A percentile compares a stretch with the other conserved stretches of the same genome.
Evolutionary conservation across 2,797 vertebrate genomes (phyloP).

Genomic region (Okamejei kenojei): DNA sequence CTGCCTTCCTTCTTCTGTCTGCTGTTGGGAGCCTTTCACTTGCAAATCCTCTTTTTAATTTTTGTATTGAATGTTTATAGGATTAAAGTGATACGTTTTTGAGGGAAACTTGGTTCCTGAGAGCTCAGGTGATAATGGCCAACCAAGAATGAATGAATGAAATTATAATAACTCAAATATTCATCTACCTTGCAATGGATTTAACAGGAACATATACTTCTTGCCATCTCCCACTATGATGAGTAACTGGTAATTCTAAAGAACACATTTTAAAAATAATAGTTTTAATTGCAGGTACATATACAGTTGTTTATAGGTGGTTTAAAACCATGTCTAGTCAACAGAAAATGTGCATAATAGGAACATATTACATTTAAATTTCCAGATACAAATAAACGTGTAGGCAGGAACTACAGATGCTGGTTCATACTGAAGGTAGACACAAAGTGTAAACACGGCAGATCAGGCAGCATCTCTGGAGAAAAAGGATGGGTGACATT

Average conservation of each 20-base stretch:
- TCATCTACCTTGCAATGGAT: background rate
- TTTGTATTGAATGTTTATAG: background rate
- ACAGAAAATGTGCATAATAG: conserved; percentile 27
- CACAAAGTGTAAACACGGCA: no score
- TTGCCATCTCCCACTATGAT: background rate
- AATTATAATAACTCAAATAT: background rate
- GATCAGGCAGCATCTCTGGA: no score
- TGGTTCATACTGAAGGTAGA: no score
- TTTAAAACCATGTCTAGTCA: background rate
- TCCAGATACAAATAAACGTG: background rate
- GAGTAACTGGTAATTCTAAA: background rate
- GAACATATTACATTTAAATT: background rate
- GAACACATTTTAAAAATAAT: background rate
- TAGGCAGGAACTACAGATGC: no score
- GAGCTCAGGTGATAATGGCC: background rate
- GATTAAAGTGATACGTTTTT: background rate
- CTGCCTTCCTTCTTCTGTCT: background rate
- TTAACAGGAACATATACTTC: background rate
- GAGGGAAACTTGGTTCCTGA: background rate
- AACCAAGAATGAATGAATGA: background rate
- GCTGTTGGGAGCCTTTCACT: background rate
- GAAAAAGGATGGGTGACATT: no score
- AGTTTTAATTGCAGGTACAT: background rate
- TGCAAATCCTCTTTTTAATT: background rate
- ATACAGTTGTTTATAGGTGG: background rate